These are phyloP conservation scores for Carposina sasakii DNA, from an alignment of 1,140 invertebrate genomes.

Conservation along the genomic window DNA sequence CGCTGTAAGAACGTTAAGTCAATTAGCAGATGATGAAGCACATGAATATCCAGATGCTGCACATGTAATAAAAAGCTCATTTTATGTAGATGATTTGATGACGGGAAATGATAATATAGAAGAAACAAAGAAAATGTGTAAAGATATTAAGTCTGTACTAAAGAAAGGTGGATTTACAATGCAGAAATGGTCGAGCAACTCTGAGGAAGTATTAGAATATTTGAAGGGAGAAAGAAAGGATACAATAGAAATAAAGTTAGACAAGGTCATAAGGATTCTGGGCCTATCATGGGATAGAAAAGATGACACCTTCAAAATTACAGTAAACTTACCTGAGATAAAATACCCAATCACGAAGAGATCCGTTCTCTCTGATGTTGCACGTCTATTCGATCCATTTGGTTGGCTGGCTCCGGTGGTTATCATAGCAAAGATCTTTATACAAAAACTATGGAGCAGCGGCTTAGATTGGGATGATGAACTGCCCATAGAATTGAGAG, in stretches of 20 bases:
- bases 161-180: slow-evolving; percentile 41
- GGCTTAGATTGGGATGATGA: slow-evolving; percentile 47
- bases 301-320: slow-evolving; percentile 26
- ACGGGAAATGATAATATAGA: slow-evolving; percentile 25
- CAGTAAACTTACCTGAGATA: slow-evolving; percentile 22
- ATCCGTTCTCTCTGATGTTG: slow-evolving; percentile 39
- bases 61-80: slow-evolving; percentile 23
- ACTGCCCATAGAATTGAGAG: slow-evolving; percentile 17
- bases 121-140: slow-evolving; percentile 15
- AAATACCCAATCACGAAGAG: slow-evolving; percentile 31
- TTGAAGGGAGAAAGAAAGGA: slow-evolving; percentile 14
- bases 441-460: slow-evolving; percentile 48
- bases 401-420: slow-evolving; percentile 48
- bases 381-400: slow-evolving; percentile 43
- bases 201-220: slow-evolving; percentile 23
- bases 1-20: slow-evolving; percentile 30
- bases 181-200: slow-evolving; percentile 49
- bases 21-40: slow-evolving; percentile 36
- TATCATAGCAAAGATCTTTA: slow-evolving; percentile 44
- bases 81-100: slow-evolving; percentile 48
- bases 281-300: slow-evolving; percentile 28
- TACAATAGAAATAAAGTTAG: slow-evolving; percentile 24
- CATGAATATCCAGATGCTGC: slow-evolving; percentile 15
- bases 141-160: slow-evolving; percentile 22
- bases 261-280: slow-evolving; percentile 28